Base-by-base conservation (phyloP, 2,888 invertebrate species). In the Callinectes sapidus region DNA sequence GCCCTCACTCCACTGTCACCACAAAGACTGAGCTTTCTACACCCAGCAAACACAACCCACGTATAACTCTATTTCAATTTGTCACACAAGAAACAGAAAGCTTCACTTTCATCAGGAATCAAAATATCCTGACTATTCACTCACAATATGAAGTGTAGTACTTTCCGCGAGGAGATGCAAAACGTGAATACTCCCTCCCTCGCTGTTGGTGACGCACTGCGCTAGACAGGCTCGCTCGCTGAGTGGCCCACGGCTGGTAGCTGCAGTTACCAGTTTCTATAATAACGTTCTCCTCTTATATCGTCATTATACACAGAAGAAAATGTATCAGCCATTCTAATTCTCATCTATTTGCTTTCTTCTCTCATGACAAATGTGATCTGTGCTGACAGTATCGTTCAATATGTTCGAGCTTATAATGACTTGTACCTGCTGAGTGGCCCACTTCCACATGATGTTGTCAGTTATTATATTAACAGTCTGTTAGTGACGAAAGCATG, bases 151-250 rank as follows among this genome's bases (percentile, higher is more conserved):
- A 71, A 92, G 55, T 71, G 54, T 28, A 86, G 81, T 89, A 32
- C 54, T 89, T 89, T 92, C 16, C 35, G 13, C 55, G 87, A 87
- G n/a, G 92, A 92, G 90, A 71, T 54, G 54, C 87, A 87, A 89
- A 90, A 77, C 90, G 90, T 90, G 90, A 92, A 90, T 92, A 55
- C 90, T 90, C 39, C 5, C 87, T 39, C 32, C 18, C 66, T 77
- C 55, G 55, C 28, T 90, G 35, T 77, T 23, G 87, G 87, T 90
- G 92, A 92, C 92, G 92, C 92, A 92, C 92, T 92, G 92, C 92
- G 90, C 86, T 89, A 23, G 39, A 13, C 6, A 42, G 35, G 3
- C 42, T 61, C 61, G 92, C 92, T 92, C 86, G 86, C n/a, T 92
- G 92, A 92, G 92, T 92, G 92, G 92, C 81, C 89, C 88, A 23